A percentile compares a stretch with the other conserved stretches of the same genome.
These are phyloP conservation scores for Syngnathus scovelli DNA, from an alignment of 2,113 vertebrate species.

Conservation along the genomic window DNA sequence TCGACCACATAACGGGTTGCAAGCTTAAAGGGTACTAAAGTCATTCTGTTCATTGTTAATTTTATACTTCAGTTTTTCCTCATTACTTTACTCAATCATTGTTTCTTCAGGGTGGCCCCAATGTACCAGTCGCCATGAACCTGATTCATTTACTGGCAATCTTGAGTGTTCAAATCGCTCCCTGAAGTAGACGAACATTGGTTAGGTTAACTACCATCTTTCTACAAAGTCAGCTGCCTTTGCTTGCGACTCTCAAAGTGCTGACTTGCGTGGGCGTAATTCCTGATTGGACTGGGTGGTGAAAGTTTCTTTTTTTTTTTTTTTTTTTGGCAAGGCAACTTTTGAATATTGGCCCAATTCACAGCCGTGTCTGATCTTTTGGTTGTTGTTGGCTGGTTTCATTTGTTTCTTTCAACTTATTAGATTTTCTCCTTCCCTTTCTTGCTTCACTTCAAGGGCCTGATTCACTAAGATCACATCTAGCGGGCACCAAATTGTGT, in stretches of 20 bases:
- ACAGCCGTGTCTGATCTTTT: background rate
- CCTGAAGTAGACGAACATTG: background rate
- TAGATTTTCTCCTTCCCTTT: background rate
- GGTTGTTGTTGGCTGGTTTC: background rate
- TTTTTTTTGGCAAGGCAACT: background rate
- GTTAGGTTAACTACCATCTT: background rate
- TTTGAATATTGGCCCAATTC: background rate
- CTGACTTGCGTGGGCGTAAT: background rate
- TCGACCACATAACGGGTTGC: slow-evolving; percentile 44
- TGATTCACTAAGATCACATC: background rate
- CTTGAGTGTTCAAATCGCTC: background rate
- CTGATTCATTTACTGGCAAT: background rate
- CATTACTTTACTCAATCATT: background rate
- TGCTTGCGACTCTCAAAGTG: background rate
- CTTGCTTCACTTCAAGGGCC: background rate
- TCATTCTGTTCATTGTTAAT: background rate
- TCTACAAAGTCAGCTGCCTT: background rate
- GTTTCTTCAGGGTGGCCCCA: background rate
- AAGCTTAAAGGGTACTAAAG: slow-evolving; percentile 1
- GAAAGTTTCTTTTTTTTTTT: too few relatives aligned
- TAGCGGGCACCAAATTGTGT: background rate
- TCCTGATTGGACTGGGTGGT: background rate
- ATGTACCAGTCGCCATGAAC: background rate
- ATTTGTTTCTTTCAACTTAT: background rate
- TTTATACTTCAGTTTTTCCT: background rate